Base-by-base conservation (phyloP, 2,888 invertebrate species). In the Carpatolechia fugitivella region DNA sequence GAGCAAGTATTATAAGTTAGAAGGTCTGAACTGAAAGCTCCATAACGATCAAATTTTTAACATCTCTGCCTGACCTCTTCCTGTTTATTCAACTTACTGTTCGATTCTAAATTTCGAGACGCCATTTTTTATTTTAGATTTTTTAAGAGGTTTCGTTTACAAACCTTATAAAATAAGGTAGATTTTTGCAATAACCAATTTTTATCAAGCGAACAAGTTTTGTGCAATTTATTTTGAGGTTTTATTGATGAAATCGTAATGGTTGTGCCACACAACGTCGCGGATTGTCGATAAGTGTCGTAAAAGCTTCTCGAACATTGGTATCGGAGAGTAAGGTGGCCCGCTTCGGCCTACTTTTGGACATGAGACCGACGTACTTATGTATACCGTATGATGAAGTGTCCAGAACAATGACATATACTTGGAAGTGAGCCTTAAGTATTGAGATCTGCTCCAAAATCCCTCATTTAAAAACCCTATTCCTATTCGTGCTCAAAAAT, bases 401-500 rank as follows among this genome's bases (percentile, higher is more conserved):
- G 13, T 20, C 35, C 13, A 18, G 8, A 20, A 20, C 1, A 10
- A 8, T 20, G 35, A 7, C 20, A 10, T 14, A 33, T 48, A 49
- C 49, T 49, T 13, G 20, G n/a, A 49, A 13, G 16, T 35, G 35
- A 35, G n/a, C 20, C 49, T 49, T 49, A 49, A 49, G 35, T 49
- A 36, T 49, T 49, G 49, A 49, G 49, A 49, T 35, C 49, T 49
- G 49, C 49, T 18, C 18, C 1, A n/a, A 35, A 49, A 35, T 14
- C 11, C 44, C 24, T 47, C 31, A 11, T 41, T 16, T 8, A 16
- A 47, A 49, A 49, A 49, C 35, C 16, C 29, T 6, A 41, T 41
- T 35, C 11, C n/a, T 35, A 31, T 16, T 29, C 18, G 35, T 35
- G 49, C 49, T 49, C 49, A 49, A 49, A 49, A 35, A 35, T 24